Evolutionary conservation across 2,113 vertebrate species (phyloP).

Genomic region (Chlorocebus sabaeus): DNA sequence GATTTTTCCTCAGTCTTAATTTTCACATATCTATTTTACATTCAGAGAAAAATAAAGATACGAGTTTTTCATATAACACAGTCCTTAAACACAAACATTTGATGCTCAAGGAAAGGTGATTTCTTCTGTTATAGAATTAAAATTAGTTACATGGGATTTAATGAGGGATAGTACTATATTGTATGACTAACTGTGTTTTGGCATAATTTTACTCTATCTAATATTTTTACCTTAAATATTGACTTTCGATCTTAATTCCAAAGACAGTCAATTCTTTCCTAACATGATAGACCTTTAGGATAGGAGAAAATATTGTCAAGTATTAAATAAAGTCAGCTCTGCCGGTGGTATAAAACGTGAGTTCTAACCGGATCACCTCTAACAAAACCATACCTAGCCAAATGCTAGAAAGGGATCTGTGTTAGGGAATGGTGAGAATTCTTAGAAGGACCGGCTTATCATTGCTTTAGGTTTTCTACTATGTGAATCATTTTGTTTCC

Average conservation of each 20-base stretch:
- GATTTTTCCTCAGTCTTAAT: background rate
- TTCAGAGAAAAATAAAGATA: background rate
- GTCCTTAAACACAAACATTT: background rate
- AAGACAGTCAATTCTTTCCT: background rate
- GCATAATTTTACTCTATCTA: background rate
- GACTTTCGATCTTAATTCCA: background rate
- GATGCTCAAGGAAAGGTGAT: background rate
- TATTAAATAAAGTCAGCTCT: background rate
- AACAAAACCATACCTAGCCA: background rate
- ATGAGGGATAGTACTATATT: background rate
- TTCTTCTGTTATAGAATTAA: background rate
- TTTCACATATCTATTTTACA: background rate
- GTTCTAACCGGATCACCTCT: background rate
- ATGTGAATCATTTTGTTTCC: background rate
- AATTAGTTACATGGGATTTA: background rate
- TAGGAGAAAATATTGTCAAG: background rate
- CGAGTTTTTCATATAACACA: background rate
- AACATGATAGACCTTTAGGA: background rate
- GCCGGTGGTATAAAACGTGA: background rate
- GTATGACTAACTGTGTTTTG: background rate
- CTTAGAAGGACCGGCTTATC: background rate
- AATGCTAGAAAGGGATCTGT: background rate
- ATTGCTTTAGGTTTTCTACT: background rate
- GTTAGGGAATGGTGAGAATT: background rate
- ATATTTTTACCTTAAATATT: background rate